Conservation (phyloP, 2,888 invertebrate species). For the Ischnura elegans region DNA sequence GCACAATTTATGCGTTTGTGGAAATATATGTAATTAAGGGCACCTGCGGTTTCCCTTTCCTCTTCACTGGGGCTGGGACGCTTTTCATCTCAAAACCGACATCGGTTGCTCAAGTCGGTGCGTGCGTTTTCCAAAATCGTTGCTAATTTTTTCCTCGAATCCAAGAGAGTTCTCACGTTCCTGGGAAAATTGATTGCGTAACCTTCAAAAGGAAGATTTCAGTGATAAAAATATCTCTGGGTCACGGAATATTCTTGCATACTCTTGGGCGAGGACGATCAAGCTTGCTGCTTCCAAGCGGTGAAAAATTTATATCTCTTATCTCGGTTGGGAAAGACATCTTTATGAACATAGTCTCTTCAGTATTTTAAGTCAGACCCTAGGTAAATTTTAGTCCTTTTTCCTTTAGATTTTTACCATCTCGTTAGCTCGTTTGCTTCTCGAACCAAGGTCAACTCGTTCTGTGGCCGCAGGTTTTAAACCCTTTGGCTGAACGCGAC, state of each 20-base stretch:
- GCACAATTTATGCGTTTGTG: background rate
- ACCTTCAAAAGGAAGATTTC: background rate
- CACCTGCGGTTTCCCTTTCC: background rate
- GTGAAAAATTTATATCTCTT: background rate
- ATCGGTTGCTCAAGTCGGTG: background rate
- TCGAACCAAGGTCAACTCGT: too few relatives aligned
- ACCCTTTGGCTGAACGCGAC: too few relatives aligned
- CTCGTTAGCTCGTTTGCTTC: too few relatives aligned
- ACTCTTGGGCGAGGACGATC: background rate
- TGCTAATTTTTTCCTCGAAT: background rate
- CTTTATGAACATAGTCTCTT: too few relatives aligned
- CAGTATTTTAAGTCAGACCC: too few relatives aligned
- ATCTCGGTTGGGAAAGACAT: too few relatives aligned
- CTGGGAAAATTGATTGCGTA: constrained; percentile 8
- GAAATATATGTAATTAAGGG: too few relatives aligned
- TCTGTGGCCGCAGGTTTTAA: too few relatives aligned
- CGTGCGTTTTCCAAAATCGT: background rate
- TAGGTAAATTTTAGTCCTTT: too few relatives aligned
- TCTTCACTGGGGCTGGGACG: background rate
- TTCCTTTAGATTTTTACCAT: too few relatives aligned
- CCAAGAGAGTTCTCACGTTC: background rate
- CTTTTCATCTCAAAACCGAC: background rate
- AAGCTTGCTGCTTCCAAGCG: background rate
- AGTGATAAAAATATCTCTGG: background rate
- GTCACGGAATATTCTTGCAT: background rate